These are phyloP conservation scores for Bambusicola thoracicus DNA, from an alignment of 2,113 vertebrate species.

Conservation along the genomic window DNA sequence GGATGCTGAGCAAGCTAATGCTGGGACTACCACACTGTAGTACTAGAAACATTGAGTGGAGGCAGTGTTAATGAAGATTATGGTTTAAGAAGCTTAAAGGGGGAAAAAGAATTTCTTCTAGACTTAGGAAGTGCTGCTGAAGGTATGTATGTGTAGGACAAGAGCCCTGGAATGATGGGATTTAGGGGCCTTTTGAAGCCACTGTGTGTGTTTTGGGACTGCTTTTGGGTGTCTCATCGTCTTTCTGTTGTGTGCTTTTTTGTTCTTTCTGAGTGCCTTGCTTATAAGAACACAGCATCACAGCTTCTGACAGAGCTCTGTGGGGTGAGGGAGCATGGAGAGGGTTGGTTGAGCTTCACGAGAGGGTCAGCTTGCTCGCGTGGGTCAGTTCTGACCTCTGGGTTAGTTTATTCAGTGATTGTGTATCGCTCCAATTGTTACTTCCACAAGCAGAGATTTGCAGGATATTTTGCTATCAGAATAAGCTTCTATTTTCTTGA, in stretches of 20 bases:
- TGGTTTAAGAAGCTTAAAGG: background rate
- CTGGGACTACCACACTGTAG: fast-evolving
- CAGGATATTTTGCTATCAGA: background rate
- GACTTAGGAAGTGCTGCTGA: background rate
- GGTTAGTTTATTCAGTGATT: background rate
- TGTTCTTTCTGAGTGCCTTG: background rate
- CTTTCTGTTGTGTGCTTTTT: background rate
- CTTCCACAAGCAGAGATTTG: background rate
- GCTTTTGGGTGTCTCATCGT: background rate
- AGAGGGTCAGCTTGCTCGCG: background rate
- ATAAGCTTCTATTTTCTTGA: background rate
- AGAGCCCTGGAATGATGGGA: background rate
- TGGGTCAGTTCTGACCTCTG: background rate
- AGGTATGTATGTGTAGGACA: background rate
- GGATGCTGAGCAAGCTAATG: background rate
- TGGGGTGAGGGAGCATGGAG: background rate
- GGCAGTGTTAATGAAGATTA: fast-evolving
- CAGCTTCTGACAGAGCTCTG: background rate
- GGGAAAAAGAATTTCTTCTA: background rate
- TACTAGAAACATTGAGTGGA: background rate
- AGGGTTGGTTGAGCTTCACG: background rate
- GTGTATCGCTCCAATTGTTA: background rate
- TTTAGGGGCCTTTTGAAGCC: background rate
- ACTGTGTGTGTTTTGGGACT: background rate
- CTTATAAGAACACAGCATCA: background rate